Percentiles rank a stretch among this genome's conserved stretches.
Conservation (phyloP, 2,797 vertebrate genomes). For the Paedocypris micromegethes region DNA sequence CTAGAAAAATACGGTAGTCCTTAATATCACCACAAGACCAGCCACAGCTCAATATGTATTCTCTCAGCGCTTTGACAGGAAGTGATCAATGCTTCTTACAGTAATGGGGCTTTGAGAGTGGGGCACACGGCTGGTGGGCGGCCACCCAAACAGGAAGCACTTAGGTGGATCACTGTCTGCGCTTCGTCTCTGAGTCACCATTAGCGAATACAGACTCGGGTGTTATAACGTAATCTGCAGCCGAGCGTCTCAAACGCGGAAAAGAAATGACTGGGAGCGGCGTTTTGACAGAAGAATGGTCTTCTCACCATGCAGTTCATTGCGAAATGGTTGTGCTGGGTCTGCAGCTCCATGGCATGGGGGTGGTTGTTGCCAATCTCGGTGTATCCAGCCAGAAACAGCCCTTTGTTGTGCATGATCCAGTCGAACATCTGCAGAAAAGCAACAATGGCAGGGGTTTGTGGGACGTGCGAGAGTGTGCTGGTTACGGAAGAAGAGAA, state of each 20-base stretch:
- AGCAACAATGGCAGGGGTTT: conserved; percentile 14
- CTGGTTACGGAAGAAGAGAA: neutral
- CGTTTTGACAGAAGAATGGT: neutral
- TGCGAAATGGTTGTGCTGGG: conserved; percentile 98
- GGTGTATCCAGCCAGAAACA: conserved; percentile 96
- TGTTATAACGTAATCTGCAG: neutral
- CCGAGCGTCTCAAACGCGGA: neutral
- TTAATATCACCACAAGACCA: neutral
- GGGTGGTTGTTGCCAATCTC: conserved; percentile 97
- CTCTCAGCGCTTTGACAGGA: conserved; percentile 28
- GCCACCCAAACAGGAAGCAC: conserved; percentile 35
- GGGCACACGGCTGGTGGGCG: conserved; percentile 21
- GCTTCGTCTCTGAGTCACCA: conserved; percentile 27
- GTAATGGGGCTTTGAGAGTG: conserved; percentile 29
- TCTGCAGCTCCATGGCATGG: conserved; percentile 94
- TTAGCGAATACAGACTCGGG: conserved; percentile 9
- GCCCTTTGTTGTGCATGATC: conserved; percentile 99
- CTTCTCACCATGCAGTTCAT: conserved; percentile 98
- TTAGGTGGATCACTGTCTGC: conserved; percentile 18
- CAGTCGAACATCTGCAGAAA: conserved; percentile 95
- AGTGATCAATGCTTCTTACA: conserved; percentile 29
- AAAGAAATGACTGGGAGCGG: neutral
- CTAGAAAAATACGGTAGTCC: too few relatives aligned
- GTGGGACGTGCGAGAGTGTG: neutral
- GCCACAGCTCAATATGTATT: conserved; percentile 8